Percentiles rank a stretch among this genome's conserved stretches.
phyloP scores from a whole-genome alignment of 1,140 invertebrate species.

The Diachasmimorpha longicaudata region DNA sequence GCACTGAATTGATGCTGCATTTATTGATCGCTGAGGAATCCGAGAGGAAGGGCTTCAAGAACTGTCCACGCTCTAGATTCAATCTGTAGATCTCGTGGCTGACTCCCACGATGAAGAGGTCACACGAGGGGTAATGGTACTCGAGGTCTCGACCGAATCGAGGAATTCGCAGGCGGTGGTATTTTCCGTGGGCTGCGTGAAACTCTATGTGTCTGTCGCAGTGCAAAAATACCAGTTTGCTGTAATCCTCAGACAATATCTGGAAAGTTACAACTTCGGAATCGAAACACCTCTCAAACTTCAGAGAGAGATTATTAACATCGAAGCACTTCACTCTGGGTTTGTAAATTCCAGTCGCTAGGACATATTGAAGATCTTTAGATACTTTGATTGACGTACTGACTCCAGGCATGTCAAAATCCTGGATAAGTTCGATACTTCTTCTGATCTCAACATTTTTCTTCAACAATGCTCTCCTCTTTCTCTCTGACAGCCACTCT shows the following conservation, averaged over 20 bases:
- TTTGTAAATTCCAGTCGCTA: constrained; percentile 96
- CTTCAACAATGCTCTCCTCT: constrained; percentile 83
- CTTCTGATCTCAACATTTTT: constrained; percentile 89
- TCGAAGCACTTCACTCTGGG: constrained; percentile 96
- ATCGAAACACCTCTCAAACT: constrained; percentile 98
- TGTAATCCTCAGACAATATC: constrained; percentile 88
- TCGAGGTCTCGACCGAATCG: constrained; percentile 94
- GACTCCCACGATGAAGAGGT: constrained; percentile 90
- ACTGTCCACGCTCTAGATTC: constrained; percentile 95
- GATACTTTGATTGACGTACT: constrained; percentile 86
- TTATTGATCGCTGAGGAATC: constrained; percentile 82
- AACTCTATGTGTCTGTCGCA: constrained; percentile 93
- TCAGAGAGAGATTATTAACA: constrained; percentile 93
- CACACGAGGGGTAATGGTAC: constrained; percentile 89
- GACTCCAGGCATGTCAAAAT: constrained; percentile 98
- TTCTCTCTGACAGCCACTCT: constrained; percentile 95
- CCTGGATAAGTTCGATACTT: constrained; percentile 96
- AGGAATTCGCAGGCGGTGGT: constrained; percentile 91
- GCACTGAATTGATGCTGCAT: constrained; percentile 86
- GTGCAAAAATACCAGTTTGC: constrained; percentile 81
- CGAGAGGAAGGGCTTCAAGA: constrained; percentile 82
- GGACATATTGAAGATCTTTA: constrained; percentile 91
- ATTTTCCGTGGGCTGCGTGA: constrained; percentile 90
- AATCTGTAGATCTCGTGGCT: constrained; percentile 91
- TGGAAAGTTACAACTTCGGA: constrained; percentile 91